These are phyloP conservation scores for Noctua pronuba DNA, from an alignment of 2,888 invertebrate species.

Conservation along the genomic window DNA sequence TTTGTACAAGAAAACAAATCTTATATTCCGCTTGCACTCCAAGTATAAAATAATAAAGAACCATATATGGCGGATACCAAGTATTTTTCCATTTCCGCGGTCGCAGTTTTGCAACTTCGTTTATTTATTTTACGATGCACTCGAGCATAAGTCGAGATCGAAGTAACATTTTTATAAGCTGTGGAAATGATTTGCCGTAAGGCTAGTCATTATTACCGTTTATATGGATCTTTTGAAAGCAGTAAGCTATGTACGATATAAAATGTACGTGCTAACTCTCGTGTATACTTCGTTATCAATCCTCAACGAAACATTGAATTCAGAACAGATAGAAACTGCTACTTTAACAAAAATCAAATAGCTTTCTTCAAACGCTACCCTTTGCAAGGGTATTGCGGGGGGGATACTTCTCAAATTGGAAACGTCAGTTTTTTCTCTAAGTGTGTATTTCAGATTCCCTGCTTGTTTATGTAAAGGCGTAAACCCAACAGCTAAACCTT, in stretches of 20 bases:
- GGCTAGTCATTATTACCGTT: slow-evolving; percentile 14
- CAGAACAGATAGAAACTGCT: slow-evolving; percentile 52
- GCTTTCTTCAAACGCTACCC: slow-evolving; percentile 52
- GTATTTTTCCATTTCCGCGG: slow-evolving; percentile 72
- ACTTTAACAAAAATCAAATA: slow-evolving; percentile 61
- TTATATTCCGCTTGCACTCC: slow-evolving; percentile 61
- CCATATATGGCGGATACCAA: slow-evolving; percentile 57
- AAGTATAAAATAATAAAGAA: slow-evolving; percentile 68
- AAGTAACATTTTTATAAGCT: slow-evolving; percentile 62
- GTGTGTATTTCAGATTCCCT: slow-evolving; percentile 65
- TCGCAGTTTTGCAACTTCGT: slow-evolving; percentile 62
- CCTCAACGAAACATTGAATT: slow-evolving; percentile 55
- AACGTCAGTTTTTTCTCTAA: slow-evolving; percentile 72
- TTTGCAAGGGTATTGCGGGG: slow-evolving; percentile 41
- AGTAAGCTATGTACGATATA: background rate
- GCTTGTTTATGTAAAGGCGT: slow-evolving; percentile 56
- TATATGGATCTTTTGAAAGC: slow-evolving; percentile 9
- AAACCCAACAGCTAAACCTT: slow-evolving; percentile 45
- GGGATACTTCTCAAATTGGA: slow-evolving; percentile 68
- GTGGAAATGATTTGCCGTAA: slow-evolving; percentile 25
- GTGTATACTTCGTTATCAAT: slow-evolving; percentile 36
- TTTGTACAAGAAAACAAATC: slow-evolving; percentile 55
- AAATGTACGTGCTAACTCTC: slow-evolving; percentile 13
- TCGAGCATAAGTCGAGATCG: slow-evolving; percentile 56
- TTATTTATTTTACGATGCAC: slow-evolving; percentile 73